Evolutionary conservation across 2,113 vertebrate genomes (phyloP), one percentile per base, ranked within the genome.

Genomic region (Antigone vipio): DNA sequence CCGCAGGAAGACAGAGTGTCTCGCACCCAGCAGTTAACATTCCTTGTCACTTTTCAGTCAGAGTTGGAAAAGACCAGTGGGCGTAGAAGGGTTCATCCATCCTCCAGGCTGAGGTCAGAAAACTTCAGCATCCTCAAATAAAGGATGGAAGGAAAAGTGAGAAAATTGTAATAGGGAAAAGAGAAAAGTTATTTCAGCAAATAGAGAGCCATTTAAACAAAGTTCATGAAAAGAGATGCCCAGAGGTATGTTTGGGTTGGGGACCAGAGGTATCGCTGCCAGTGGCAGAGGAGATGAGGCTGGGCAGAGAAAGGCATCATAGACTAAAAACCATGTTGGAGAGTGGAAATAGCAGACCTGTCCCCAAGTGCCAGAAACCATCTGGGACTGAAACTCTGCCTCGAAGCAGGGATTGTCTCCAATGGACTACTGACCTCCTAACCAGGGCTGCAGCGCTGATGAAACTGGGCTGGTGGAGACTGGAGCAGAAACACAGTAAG

Each of bases 401-500:
- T 62, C 3, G 2, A 80, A 84, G 63, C 58, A 76, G 38, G 13
- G 59, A 22, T 69, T 74, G 18, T 45, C 68, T 77, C 35, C 76
- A n/a, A 4, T 17, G 76, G 91, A 58, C 42, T 72, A 26, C 12
- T 59, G 44, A 64, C 62, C 75, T 77, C 53, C 74, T 49, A 6
- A 38, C 18, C 38, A 58, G 62, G 52, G 21, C 77, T 5, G 1
- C 3, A 15, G 62, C 75, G 49, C n/a, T 29, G 53, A 29, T 26
- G 35, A 59, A 4, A 34, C 20, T 15, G 17, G 24, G 78, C 56
- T 62, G 78, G 64, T 53, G 69, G 64, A 27, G 29, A 6, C 16
- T 0, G 0, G 63, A 68, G 63, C 66, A 76, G 47, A 55, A 60
- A 24, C 0, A 0, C 56, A 73, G 52, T 42, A 73, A 35, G 0